Evolutionary conservation across 2,888 invertebrate species (phyloP).

Genomic region (Polydrusus tereticollis): DNA sequence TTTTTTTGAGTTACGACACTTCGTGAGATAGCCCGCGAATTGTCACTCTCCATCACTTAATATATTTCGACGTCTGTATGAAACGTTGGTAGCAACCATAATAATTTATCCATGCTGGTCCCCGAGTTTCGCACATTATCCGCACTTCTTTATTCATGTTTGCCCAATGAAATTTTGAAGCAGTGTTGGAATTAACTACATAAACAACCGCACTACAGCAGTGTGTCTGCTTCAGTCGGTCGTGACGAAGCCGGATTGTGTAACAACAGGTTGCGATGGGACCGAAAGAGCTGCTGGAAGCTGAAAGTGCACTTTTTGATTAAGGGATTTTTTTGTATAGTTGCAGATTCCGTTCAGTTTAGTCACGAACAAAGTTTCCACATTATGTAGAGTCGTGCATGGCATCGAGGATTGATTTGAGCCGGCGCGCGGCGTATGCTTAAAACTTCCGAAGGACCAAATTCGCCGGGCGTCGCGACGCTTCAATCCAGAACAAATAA

Average conservation of each 20-base stretch:
- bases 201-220: conserved; percentile 18
- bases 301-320: conserved; percentile 43
- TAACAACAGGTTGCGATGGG: conserved; percentile 47
- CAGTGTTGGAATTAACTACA: too few species aligned
- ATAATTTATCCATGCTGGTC: too few species aligned
- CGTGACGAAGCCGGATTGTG: conserved; percentile 46
- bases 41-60: too few species aligned
- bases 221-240: conserved; percentile 19
- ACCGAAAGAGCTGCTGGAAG: conserved; percentile 33
- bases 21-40: too few species aligned
- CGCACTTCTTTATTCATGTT: too few species aligned
- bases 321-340: conserved; percentile 27
- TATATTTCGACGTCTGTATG: too few species aligned
- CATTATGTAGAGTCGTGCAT: not conserved
- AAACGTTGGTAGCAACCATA: too few species aligned
- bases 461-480: not conserved
- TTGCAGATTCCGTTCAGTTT: conserved; percentile 15
- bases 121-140: too few species aligned
- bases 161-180: too few species aligned
- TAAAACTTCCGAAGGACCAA: not conserved
- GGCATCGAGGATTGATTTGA: not conserved
- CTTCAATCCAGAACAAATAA: conserved; percentile 23
- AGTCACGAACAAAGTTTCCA: conserved; percentile 13
- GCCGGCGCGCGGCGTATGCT: too few species aligned
- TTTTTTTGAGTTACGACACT: too few species aligned